Evolutionary conservation across 2,113 vertebrate genomes (phyloP).

Genomic region (Platanista minor): DNA sequence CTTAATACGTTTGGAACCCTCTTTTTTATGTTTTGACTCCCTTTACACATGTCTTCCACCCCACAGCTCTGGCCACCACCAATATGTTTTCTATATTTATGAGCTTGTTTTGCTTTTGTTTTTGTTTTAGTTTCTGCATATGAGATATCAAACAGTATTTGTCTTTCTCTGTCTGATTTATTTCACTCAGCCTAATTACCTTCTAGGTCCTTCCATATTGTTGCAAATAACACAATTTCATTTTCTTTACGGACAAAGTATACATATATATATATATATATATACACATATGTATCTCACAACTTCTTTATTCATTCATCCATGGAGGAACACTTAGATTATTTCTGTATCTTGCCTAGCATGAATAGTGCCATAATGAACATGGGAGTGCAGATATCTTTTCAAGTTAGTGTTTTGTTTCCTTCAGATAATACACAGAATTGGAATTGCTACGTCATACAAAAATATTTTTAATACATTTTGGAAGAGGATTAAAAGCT

Average conservation of each 20-base stretch:
- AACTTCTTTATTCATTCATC: neutral
- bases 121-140: neutral
- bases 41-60: neutral
- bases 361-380: neutral
- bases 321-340: neutral
- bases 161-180: neutral
- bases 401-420: neutral
- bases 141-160: neutral
- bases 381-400: neutral
- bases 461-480: neutral
- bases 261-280: neutral
- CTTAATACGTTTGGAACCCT: too few species aligned
- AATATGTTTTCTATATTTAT: neutral
- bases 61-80: neutral
- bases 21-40: neutral
- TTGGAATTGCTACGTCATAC: neutral
- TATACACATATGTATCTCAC: neutral
- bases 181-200: neutral
- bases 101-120: neutral
- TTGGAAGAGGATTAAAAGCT: neutral
- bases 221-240: too few species aligned
- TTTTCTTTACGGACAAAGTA: too few species aligned
- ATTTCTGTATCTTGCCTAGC: neutral
- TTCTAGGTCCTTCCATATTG: too few species aligned
- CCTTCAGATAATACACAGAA: neutral